phyloP scores from a whole-genome alignment of 2,888 invertebrate genomes.

The Cantharis rufa region DNA sequence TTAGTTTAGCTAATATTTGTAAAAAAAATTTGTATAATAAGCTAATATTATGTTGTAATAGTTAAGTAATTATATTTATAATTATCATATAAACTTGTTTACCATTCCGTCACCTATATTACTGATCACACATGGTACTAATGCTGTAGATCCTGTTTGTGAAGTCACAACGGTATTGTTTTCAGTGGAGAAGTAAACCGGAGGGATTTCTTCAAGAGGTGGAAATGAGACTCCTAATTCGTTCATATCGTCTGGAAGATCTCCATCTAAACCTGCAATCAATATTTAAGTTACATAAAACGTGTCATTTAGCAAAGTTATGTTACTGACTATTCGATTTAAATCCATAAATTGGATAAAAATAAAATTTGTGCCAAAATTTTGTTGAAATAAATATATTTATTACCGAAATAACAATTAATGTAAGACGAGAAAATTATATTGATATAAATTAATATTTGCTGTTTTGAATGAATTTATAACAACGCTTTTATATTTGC shows the following conservation, averaged over 20 bases:
- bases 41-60: too few relatives aligned
- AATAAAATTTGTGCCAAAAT: not conserved
- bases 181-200: constrained; percentile 81
- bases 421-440: not conserved
- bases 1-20: too few relatives aligned
- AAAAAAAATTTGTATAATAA: too few relatives aligned
- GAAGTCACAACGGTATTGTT: constrained; percentile 81
- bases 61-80: too few relatives aligned
- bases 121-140: constrained; percentile 81
- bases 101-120: constrained; percentile 88
- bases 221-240: constrained; percentile 53
- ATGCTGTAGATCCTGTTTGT: constrained; percentile 82
- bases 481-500: not conserved
- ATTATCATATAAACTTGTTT: constrained; percentile 53
- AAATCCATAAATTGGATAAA: not conserved
- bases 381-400: not conserved
- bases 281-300: constrained; percentile 15
- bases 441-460: not conserved
- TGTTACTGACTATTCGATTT: not conserved
- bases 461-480: not conserved
- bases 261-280: constrained; percentile 45
- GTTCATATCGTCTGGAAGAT: constrained; percentile 48
- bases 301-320: not conserved
- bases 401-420: not conserved
- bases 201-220: constrained; percentile 57